phyloP scores from a whole-genome alignment of 2,113 vertebrate genomes.

The Sardina pilchardus region DNA sequence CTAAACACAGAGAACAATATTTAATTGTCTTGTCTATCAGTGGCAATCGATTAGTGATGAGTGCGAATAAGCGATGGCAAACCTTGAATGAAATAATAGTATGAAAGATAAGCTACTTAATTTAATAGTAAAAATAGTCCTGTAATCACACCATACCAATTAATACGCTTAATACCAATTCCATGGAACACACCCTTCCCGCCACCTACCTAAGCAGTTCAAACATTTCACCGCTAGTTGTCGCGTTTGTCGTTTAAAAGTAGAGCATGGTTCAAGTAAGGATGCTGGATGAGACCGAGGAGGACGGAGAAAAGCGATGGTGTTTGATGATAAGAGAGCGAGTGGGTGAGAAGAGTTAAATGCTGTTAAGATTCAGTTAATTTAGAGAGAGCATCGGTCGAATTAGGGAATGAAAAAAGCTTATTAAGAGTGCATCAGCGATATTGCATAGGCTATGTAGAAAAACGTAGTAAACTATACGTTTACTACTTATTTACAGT shows the following conservation, averaged over 20 bases:
- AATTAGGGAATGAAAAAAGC: neutral
- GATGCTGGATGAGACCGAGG: constrained; percentile 44
- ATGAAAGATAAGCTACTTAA: neutral
- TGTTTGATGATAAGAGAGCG: neutral
- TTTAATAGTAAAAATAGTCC: neutral
- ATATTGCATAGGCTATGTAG: neutral
- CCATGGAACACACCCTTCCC: constrained; percentile 31
- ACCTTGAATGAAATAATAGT: neutral
- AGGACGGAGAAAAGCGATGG: constrained; percentile 6
- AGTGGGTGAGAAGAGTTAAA: neutral
- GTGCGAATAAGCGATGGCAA: neutral
- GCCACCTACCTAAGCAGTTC: constrained; percentile 58
- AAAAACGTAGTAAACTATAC: neutral
- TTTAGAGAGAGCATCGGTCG: neutral
- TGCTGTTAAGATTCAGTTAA: neutral
- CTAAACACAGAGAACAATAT: neutral
- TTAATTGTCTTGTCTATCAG: neutral
- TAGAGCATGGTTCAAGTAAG: constrained; percentile 25
- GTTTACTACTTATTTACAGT: too few relatives aligned
- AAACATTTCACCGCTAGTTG: constrained; percentile 70
- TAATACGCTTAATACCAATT: neutral
- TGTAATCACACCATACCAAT: neutral
- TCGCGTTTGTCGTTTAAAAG: constrained; percentile 77
- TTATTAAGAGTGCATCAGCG: neutral
- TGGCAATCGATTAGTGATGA: neutral